Percentiles rank a stretch among this genome's conserved stretches.
Evolutionary conservation across 2,113 vertebrate genomes (phyloP).

Genomic region (Ictalurus punctatus): DNA sequence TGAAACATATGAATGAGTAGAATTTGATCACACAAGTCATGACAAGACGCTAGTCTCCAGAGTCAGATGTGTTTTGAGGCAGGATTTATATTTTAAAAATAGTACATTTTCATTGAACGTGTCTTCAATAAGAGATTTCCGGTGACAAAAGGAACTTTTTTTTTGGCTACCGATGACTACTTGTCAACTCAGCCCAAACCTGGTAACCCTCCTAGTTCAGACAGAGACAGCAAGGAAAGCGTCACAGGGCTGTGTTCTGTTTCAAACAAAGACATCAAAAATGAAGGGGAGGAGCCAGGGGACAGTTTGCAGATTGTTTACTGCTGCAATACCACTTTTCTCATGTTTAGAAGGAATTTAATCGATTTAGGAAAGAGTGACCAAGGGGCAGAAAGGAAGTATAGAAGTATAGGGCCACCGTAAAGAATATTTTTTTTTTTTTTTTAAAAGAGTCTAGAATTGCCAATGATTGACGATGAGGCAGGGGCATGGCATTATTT

Average conservation of each 20-base stretch:
- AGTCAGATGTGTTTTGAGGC: not conserved
- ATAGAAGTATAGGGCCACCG: not conserved
- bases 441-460: not conserved
- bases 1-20: too few species aligned
- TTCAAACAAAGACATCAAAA: not conserved
- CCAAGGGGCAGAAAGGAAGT: not conserved
- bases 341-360: not conserved
- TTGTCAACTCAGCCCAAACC: not conserved
- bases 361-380: conserved; percentile 5
- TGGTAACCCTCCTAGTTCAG: not conserved
- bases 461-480: not conserved
- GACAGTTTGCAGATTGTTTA: not conserved
- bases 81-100: not conserved
- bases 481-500: conserved; percentile 12
- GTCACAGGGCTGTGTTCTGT: not conserved
- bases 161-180: not conserved
- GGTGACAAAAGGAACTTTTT: not conserved
- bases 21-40: not conserved
- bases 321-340: not conserved
- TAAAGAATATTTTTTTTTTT: too few species aligned
- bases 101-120: not conserved
- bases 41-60: not conserved
- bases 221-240: not conserved
- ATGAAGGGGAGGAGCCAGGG: not conserved
- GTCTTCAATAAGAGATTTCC: not conserved